Evolutionary conservation across 2,113 vertebrate species (phyloP).

Genomic region (Odobenus rosmarus): DNA sequence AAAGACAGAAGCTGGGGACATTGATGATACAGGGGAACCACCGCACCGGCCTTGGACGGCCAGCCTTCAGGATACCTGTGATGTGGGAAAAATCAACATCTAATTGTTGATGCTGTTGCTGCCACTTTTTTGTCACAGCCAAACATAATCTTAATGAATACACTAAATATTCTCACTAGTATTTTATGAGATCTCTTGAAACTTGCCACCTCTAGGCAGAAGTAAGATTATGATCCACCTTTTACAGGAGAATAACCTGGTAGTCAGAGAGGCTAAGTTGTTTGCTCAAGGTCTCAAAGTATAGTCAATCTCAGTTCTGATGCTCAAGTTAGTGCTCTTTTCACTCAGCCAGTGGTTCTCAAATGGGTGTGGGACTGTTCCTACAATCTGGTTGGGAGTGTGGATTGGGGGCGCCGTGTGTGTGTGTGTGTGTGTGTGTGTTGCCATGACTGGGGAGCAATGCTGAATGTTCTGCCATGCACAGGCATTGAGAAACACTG

Average conservation of each 20-base stretch:
- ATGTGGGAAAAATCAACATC: neutral
- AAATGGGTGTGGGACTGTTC: neutral
- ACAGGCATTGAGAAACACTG: neutral
- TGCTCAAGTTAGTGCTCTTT: neutral
- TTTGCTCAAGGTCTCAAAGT: neutral
- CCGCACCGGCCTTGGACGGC: neutral
- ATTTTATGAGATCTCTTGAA: constrained; percentile 7
- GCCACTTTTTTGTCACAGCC: neutral
- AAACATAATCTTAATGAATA: neutral
- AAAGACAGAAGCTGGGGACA: neutral
- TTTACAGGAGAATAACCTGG: neutral
- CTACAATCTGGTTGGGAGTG: neutral
- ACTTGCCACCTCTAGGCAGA: neutral
- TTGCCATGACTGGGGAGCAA: neutral
- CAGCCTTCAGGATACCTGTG: neutral
- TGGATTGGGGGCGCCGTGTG: neutral
- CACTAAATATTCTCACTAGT: neutral
- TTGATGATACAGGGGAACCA: neutral
- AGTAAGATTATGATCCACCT: neutral
- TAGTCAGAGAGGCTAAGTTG: neutral
- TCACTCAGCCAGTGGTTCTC: neutral
- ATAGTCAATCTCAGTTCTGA: neutral
- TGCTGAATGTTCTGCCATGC: neutral
- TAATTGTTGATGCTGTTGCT: neutral
- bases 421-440: neutral